Evolutionary conservation across 1,140 invertebrate species (phyloP).

Genomic region (Pseudomyrmex gracilis): DNA sequence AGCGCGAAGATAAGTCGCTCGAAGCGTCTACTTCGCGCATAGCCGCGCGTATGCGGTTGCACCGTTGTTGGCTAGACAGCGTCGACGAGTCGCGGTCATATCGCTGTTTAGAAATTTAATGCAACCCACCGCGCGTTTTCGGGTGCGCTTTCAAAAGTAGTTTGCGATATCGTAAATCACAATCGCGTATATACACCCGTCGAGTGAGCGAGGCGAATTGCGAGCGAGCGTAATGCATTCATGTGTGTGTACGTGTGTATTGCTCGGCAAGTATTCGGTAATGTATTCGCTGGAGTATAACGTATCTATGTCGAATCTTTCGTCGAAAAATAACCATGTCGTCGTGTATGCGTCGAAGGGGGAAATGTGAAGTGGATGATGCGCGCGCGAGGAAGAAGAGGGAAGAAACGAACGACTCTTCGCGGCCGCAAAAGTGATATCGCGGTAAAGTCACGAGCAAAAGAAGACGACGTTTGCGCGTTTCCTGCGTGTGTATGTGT

Average conservation of each 20-base stretch:
- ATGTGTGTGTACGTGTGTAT: conserved; percentile 58
- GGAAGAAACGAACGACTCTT: conserved; percentile 56
- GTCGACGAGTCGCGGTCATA: conserved; percentile 51
- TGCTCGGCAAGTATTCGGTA: conserved; percentile 52
- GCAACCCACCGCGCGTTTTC: conserved; percentile 53
- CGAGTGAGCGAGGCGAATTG: conserved; percentile 31
- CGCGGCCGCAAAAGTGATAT: conserved; percentile 61
- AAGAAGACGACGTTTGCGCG: conserved; percentile 50
- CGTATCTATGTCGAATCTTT: conserved; percentile 71
- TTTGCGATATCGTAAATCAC: conserved; percentile 76
- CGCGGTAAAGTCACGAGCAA: conserved; percentile 61
- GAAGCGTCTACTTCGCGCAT: background rate
- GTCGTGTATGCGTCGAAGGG: conserved; percentile 29
- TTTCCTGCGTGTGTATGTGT: background rate
- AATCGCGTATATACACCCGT: conserved; percentile 41
- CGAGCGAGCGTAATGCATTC: conserved; percentile 68
- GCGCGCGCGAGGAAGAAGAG: conserved; percentile 19
- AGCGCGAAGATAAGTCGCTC: conserved; percentile 20
- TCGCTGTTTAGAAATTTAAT: conserved; percentile 73
- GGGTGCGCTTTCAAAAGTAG: conserved; percentile 63
- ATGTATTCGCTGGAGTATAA: conserved; percentile 73
- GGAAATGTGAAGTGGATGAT: conserved; percentile 61
- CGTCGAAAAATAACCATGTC: conserved; percentile 70
- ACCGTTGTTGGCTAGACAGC: conserved; percentile 22
- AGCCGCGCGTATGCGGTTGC: conserved; percentile 3